phyloP scores from a whole-genome alignment of 2,797 vertebrate genomes.

The Phylloscopus collybita region DNA sequence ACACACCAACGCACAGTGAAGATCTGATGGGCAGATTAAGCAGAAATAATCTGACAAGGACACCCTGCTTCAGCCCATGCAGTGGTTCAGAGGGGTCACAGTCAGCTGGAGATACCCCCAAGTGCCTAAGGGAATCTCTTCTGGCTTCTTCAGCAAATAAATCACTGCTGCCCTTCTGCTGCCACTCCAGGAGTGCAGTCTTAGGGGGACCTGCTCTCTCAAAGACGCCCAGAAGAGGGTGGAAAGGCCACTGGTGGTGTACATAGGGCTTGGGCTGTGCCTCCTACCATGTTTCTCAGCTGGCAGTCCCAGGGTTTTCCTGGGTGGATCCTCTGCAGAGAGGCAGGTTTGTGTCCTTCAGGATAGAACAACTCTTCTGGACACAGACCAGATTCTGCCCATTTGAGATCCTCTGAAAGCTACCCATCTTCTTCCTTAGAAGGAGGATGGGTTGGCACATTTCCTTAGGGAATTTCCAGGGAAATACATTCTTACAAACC shows the following conservation, averaged over 20 bases:
- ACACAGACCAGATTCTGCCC: neutral
- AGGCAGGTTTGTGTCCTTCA: neutral
- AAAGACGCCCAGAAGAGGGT: neutral
- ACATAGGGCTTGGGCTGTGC: rapidly evolving
- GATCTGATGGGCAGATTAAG: neutral
- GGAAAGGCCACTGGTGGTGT: neutral
- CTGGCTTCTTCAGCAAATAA: neutral
- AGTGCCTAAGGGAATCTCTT: rapidly evolving
- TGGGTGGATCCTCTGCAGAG: neutral
- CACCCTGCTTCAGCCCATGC: neutral
- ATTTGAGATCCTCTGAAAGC: neutral
- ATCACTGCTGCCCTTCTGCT: neutral
- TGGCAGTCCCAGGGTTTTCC: neutral
- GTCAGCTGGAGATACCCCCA: neutral
- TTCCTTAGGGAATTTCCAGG: neutral
- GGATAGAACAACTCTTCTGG: neutral
- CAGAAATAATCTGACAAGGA: neutral
- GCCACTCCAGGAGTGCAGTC: neutral
- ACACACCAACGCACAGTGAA: neutral
- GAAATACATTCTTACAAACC: neutral
- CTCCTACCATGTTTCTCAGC: neutral
- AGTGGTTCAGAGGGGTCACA: neutral
- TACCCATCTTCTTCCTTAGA: neutral
- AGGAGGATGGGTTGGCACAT: neutral
- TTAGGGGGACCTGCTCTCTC: neutral